Evolutionary conservation across 2,888 invertebrate species (phyloP).

Genomic region (Pegoplata infirma): DNA sequence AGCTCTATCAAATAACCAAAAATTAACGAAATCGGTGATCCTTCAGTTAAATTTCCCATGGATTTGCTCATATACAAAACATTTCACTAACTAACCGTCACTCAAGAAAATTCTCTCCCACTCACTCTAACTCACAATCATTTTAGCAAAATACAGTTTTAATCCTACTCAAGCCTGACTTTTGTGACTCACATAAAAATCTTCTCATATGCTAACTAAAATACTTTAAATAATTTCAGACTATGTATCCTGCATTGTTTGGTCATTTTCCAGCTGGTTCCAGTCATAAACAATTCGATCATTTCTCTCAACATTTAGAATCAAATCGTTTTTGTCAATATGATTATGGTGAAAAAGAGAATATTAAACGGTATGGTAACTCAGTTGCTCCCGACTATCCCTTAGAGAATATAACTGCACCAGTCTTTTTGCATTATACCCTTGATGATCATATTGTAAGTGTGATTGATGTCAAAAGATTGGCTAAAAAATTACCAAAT

Average conservation of each 20-base stretch:
- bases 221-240: too few relatives aligned
- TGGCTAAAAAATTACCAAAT: conserved; percentile 69
- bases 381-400: conserved; percentile 78
- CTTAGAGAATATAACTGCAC: conserved; percentile 77
- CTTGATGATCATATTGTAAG: conserved; percentile 78
- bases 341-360: conserved; percentile 77
- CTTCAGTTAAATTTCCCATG: too few relatives aligned
- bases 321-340: conserved; percentile 77
- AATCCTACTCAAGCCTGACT: too few relatives aligned
- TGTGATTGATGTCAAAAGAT: conserved; percentile 69
- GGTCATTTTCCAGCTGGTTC: conserved; percentile 82
- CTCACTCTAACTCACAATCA: too few relatives aligned
- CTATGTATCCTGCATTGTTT: conserved; percentile 81
- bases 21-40: too few relatives aligned
- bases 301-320: conserved; percentile 79
- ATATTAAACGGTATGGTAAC: conserved; percentile 79
- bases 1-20: too few relatives aligned
- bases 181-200: too few relatives aligned
- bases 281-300: conserved; percentile 79
- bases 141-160: too few relatives aligned
- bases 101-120: too few relatives aligned
- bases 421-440: conserved; percentile 78
- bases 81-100: too few relatives aligned
- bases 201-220: too few relatives aligned
- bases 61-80: too few relatives aligned